These are phyloP conservation scores for Rhagoletis pomonella DNA, from an alignment of 1,140 invertebrate species.

Conservation along the genomic window DNA sequence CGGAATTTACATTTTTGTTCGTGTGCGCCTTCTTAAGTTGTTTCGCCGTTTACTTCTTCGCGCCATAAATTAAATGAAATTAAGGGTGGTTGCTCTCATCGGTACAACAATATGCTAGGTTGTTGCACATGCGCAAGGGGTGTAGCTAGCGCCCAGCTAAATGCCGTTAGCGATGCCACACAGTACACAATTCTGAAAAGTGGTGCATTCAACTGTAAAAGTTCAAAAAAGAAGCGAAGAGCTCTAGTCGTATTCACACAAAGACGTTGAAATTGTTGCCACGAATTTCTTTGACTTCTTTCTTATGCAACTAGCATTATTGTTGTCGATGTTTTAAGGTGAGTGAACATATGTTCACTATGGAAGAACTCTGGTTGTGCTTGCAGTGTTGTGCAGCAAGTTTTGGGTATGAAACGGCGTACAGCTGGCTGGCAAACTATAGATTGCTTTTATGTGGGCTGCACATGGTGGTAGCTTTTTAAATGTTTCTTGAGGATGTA, in stretches of 20 bases:
- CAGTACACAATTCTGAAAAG: neutral
- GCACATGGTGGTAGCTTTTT: neutral
- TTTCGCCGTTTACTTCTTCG: conserved; percentile 29
- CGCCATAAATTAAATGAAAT: conserved; percentile 48
- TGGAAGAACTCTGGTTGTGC: neutral
- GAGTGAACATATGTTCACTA: neutral
- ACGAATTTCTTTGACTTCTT: conserved; percentile 36
- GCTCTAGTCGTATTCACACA: neutral
- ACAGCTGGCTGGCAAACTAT: neutral
- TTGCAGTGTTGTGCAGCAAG: neutral
- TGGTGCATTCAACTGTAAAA: conserved; percentile 44
- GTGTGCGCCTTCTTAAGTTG: conserved; percentile 5
- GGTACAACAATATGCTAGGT: conserved; percentile 26
- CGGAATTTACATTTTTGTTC: neutral
- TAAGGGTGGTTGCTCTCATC: conserved; percentile 27
- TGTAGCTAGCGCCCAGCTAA: conserved; percentile 32
- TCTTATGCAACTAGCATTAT: neutral
- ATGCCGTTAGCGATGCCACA: conserved; percentile 19
- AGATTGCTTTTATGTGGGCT: neutral
- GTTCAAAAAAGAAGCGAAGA: neutral
- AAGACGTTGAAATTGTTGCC: neutral
- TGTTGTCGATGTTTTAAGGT: neutral
- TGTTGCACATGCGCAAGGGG: conserved; percentile 10
- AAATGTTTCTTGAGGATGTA: neutral
- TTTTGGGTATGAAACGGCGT: neutral